Conservation (phyloP, 2,113 vertebrate genomes). For the Probosciger aterrimus region DNA sequence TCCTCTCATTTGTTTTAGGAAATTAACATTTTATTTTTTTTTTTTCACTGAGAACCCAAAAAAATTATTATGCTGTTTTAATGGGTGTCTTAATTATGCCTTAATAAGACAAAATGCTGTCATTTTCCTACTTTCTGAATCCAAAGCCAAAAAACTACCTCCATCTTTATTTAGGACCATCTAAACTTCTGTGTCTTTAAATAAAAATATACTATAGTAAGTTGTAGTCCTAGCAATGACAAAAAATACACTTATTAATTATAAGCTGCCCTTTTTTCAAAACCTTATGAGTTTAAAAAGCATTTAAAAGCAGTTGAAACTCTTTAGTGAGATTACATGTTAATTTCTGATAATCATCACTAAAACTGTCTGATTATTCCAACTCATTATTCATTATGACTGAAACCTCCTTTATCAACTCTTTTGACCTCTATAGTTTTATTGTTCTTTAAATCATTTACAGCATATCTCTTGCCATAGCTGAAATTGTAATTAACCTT, state of each 20-base stretch:
- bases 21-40: not conserved
- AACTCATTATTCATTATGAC: constrained; percentile 21
- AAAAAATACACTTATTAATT: not conserved
- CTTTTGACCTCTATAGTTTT: constrained; percentile 46
- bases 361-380: constrained; percentile 48
- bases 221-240: not conserved
- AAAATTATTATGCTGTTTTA: not conserved
- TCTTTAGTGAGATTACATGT: constrained; percentile 23
- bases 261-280: not conserved
- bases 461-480: not conserved
- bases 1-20: not conserved
- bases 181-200: not conserved
- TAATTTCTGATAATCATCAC: constrained; percentile 37
- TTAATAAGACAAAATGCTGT: not conserved
- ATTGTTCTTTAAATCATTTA: constrained; percentile 58
- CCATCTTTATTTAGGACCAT: not conserved
- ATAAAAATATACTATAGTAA: not conserved
- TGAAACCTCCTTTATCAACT: constrained; percentile 44
- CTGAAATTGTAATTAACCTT: constrained; percentile 40
- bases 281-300: not conserved
- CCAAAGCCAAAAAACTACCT: not conserved
- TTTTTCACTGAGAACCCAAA: fast-evolving
- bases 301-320: constrained; percentile 11
- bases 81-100: not conserved
- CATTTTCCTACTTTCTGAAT: not conserved